A percentile compares a stretch with the other conserved stretches of the same genome.
Conservation (phyloP, 2,797 vertebrate genomes). For the Selene dorsalis region DNA sequence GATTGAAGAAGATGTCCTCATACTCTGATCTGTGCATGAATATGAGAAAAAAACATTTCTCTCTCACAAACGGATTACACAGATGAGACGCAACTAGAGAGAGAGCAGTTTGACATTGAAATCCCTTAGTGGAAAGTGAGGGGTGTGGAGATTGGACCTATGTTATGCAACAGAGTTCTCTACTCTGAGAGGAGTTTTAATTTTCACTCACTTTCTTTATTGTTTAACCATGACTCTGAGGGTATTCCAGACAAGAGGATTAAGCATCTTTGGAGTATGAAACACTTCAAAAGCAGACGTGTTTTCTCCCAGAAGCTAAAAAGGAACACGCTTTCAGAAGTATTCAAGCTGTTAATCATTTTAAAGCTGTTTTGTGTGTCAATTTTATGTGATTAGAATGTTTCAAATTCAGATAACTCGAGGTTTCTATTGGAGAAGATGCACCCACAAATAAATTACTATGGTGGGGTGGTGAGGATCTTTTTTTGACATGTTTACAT, state of each 20-base stretch:
- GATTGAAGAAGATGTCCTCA: constrained; percentile 11
- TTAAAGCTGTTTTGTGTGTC: not conserved
- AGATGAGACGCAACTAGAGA: constrained; percentile 4
- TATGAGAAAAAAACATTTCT: constrained; percentile 23
- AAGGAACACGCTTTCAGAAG: not conserved
- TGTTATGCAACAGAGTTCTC: constrained; percentile 8
- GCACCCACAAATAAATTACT: too few relatives aligned
- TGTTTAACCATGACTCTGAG: constrained; percentile 27
- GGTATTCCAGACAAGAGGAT: not conserved
- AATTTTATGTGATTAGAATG: not conserved
- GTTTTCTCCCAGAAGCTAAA: not conserved
- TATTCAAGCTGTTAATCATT: not conserved
- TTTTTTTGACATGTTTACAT: not conserved
- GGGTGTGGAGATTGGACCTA: constrained; percentile 20
- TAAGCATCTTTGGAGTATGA: not conserved
- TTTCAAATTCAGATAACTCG: not conserved
- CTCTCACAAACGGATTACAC: constrained; percentile 33
- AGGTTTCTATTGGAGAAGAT: not conserved
- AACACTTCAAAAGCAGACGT: not conserved
- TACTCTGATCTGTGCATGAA: not conserved
- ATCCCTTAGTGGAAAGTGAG: constrained; percentile 8
- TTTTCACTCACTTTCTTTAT: constrained; percentile 27
- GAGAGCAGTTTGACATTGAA: constrained; percentile 50
- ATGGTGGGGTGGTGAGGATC: not conserved
- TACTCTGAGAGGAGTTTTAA: constrained; percentile 37